A percentile compares a stretch with the other conserved stretches of the same genome.
Evolutionary conservation across 2,888 invertebrate species (phyloP).

Genomic region (Dascillus cervinus): DNA sequence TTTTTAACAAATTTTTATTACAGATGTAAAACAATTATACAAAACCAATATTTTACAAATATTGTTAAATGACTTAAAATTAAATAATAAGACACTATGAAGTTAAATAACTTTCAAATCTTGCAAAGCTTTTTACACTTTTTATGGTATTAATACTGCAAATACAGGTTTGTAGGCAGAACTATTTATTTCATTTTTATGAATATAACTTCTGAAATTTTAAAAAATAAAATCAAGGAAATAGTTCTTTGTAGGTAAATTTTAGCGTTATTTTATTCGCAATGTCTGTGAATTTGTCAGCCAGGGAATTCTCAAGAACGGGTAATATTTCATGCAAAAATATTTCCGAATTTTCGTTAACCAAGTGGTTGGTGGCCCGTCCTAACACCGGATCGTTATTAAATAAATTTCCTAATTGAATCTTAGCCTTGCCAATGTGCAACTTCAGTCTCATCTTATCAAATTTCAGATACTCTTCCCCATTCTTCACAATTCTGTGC

Average conservation of each 20-base stretch:
- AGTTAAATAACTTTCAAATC: too few relatives aligned
- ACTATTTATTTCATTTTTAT: too few relatives aligned
- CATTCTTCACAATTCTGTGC: constrained; percentile 47
- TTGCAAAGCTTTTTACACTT: too few relatives aligned
- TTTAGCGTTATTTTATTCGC: constrained; percentile 60
- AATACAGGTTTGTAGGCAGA: too few relatives aligned
- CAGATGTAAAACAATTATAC: too few relatives aligned
- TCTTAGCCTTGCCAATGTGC: constrained; percentile 50
- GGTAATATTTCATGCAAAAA: constrained; percentile 60
- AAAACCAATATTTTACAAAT: too few relatives aligned
- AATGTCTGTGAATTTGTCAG: constrained; percentile 57
- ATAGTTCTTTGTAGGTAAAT: constrained; percentile 62
- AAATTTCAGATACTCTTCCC: constrained; percentile 52
- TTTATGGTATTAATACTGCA: too few relatives aligned
- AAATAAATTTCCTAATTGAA: constrained; percentile 58
- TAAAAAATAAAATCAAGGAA: constrained; percentile 33
- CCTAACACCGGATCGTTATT: constrained; percentile 57
- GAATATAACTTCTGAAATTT: constrained; percentile 2
- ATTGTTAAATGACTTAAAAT: too few relatives aligned
- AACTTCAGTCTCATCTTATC: constrained; percentile 55
- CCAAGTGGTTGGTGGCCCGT: constrained; percentile 55
- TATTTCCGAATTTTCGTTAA: constrained; percentile 58
- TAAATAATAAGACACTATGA: too few relatives aligned
- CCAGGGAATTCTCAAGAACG: constrained; percentile 54
- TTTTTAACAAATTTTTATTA: too few relatives aligned